Base-by-base conservation (phyloP, 2,797 vertebrate genomes). In the Cossypha dichroa region DNA sequence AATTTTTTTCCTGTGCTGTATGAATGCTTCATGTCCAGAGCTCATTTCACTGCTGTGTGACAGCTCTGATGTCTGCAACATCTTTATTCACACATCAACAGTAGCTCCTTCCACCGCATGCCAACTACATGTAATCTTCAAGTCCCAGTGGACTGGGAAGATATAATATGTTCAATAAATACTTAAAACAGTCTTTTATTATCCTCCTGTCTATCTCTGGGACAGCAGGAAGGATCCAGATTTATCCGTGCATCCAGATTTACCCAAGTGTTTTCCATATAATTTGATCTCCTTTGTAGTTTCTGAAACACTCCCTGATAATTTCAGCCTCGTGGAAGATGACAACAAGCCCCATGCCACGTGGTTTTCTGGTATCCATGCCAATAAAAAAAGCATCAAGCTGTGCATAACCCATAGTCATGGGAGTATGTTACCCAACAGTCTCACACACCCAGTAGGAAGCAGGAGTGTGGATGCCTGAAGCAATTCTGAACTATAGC, bases 21-120 rank as follows among this genome's bases (percentile, higher is more conserved):
- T 72, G 78, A 87, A 70, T 79, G 60, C 46, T 66, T 91, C 76
- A 55, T 80, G 73, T 75, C 69, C 66, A 58, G 75, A 75, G 33
- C 79, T 95, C 68, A 68, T 80, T 89, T 49, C 10, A 23, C 36
- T 69, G 54, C 36, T 85, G 48, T 22, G 82, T 90, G 89, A 72
- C 73, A 93, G 87, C 51, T 93, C 69, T 74, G 62, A 83, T 69
- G 68, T 23, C 52, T 88, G 52, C 87, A 83, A 85, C 45, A 62
- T 77, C 75, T 94, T 93, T 80, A 93, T 96, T 80, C 7, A 19
- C 75, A 59, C 41, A 70, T 60, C 60, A 85, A 62, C 85, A 82
- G 31, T 75, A 95, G 66, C 48, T 63, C 31, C 52, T 60, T 96
- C 63, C 36, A 83, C 51, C 36, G 25, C 18, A 64, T n/a, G 56